These are phyloP conservation scores for Eristalinus aeneus DNA, from an alignment of 2,888 invertebrate genomes.

Conservation along the genomic window DNA sequence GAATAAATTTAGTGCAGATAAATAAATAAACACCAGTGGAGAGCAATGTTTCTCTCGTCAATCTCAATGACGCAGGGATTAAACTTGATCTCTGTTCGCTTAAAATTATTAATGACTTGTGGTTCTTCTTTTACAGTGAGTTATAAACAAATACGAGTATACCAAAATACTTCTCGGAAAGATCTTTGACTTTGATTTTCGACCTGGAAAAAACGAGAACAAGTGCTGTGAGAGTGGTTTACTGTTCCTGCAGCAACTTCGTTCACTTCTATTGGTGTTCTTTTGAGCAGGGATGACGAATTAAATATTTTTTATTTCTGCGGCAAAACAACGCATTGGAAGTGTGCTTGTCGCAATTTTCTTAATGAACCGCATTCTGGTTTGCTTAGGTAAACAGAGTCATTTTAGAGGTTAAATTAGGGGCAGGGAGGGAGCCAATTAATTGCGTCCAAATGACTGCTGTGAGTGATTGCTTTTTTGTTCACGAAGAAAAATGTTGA, in stretches of 20 bases:
- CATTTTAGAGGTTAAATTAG: not conserved
- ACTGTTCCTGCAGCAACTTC: not conserved
- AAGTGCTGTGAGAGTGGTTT: no score
- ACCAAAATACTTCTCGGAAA: not conserved
- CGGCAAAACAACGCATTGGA: not conserved
- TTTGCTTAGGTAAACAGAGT: not conserved
- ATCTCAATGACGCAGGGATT: not conserved
- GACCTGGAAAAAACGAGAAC: no score
- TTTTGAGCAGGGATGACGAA: not conserved
- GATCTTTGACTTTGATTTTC: no score
- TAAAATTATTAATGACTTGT: not conserved
- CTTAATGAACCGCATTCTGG: not conserved
- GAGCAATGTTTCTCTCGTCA: not conserved
- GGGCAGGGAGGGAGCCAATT: not conserved
- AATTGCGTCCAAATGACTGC: not conserved
- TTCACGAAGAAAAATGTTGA: not conserved
- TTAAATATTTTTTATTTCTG: not conserved
- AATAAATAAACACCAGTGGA: not conserved
- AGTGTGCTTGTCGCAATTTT: not conserved
- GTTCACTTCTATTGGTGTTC: not conserved
- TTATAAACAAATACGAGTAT: not conserved
- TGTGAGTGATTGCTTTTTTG: not conserved
- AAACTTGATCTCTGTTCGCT: not conserved
- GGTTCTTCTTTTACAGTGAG: not conserved
- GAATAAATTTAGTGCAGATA: not conserved